Percentiles rank a stretch among this genome's conserved stretches.
Conservation (phyloP, 2,113 vertebrate species). For the Craseonycteris thonglongyai region DNA sequence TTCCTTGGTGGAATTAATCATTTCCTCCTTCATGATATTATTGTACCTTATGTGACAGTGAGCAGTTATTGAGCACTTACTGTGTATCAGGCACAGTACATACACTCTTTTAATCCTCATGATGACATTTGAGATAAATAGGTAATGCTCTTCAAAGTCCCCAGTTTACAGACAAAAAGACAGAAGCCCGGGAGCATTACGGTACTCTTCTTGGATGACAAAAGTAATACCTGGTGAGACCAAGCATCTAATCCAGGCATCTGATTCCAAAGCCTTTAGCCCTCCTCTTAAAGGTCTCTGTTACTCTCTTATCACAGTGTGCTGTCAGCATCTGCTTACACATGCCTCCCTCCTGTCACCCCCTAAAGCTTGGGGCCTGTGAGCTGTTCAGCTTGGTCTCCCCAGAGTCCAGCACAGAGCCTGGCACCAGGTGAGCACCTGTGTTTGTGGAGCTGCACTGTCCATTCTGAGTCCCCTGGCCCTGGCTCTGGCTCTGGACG, state of each 20-base stretch:
- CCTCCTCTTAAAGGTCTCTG: accelerated
- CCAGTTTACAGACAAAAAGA: background rate
- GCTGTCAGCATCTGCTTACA: background rate
- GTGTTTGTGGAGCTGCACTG: background rate
- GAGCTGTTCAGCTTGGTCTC: background rate
- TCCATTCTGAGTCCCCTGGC: background rate
- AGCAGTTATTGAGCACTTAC: background rate
- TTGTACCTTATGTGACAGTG: background rate
- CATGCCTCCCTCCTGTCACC: background rate
- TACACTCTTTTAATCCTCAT: background rate
- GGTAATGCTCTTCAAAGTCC: background rate
- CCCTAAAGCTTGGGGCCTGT: background rate
- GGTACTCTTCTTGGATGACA: background rate
- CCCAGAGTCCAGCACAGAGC: background rate
- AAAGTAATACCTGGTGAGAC: background rate
- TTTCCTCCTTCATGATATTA: background rate
- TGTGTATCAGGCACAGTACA: background rate
- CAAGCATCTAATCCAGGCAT: background rate
- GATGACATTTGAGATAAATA: background rate
- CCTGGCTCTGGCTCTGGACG: background rate
- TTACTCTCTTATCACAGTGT: background rate
- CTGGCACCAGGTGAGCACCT: accelerated
- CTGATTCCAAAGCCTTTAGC: background rate
- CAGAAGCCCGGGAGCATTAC: background rate
- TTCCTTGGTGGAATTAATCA: background rate